Percentiles rank a stretch among this genome's conserved stretches.
phyloP scores from a whole-genome alignment of 37 sponge, comb jelly and placozoan genomes.

The Spongia lamella region DNA sequence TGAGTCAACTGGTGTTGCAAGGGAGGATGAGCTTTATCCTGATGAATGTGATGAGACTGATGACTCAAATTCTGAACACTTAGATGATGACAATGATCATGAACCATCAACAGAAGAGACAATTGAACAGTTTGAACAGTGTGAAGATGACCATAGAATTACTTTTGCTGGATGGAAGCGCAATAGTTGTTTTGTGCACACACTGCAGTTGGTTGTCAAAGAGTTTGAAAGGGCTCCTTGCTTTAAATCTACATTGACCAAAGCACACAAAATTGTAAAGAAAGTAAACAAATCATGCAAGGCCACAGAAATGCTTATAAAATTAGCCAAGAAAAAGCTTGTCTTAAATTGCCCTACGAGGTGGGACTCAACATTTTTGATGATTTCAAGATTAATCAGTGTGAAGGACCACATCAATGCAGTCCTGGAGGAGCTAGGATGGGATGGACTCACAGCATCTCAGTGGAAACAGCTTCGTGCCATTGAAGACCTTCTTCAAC shows the following conservation, averaged over 20 bases:
- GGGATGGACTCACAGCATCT: conserved; percentile 7
- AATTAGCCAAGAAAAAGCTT: conserved; percentile 14
- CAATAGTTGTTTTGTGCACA: conserved; percentile 8
- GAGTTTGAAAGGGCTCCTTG: background rate
- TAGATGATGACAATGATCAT: too few relatives aligned
- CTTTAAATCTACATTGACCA: background rate
- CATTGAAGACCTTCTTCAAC: conserved; percentile 2
- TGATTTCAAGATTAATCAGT: conserved; percentile 6
- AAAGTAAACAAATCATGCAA: conserved; percentile 36
- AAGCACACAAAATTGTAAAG: background rate
- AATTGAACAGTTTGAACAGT: conserved; percentile 13
- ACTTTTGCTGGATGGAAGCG: conserved; percentile 6
- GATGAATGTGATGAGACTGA: background rate
- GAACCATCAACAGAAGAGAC: too few relatives aligned
- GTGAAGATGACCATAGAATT: background rate
- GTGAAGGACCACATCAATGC: background rate
- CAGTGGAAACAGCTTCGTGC: conserved; percentile 19
- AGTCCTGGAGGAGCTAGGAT: conserved; percentile 26
- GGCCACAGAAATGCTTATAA: conserved; percentile 21
- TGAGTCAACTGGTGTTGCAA: background rate
- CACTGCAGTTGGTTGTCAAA: conserved; percentile 15
- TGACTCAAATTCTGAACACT: too few relatives aligned
- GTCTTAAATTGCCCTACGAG: conserved; percentile 16
- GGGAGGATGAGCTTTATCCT: background rate
- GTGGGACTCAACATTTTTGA: conserved; percentile 34